Percentiles rank a stretch among this genome's conserved stretches.
Conservation (phyloP, 1,140 invertebrate species). For the Diprion similis region DNA sequence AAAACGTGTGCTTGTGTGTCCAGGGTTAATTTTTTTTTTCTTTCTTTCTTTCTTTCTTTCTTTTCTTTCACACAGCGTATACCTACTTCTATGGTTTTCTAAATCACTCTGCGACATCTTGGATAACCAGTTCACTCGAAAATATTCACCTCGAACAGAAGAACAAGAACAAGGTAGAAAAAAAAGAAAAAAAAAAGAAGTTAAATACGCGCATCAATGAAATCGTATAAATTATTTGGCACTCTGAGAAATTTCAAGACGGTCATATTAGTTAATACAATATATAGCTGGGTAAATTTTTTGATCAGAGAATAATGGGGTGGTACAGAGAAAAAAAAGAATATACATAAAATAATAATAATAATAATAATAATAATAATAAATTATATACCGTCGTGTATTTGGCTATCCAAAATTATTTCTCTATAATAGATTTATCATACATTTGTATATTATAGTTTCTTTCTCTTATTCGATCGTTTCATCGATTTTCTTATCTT, state of each 20-base stretch:
- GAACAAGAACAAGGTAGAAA: background rate
- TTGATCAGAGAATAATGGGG: too few species aligned
- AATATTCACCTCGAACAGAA: background rate
- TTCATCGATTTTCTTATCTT: too few species aligned
- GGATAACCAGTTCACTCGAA: background rate
- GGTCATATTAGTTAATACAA: background rate
- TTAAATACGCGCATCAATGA: background rate
- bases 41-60: background rate
- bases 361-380: conserved; percentile 20
- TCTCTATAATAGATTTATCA: background rate
- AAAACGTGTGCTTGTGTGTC: conserved; percentile 20
- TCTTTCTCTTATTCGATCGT: background rate
- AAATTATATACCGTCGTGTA: background rate
- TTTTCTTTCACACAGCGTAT: background rate
- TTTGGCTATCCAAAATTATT: conserved; percentile 19
- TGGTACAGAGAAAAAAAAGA: too few species aligned
- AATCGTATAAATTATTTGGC: conserved; percentile 45
- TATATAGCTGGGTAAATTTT: too few species aligned
- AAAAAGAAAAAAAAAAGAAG: background rate
- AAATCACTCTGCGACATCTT: background rate
- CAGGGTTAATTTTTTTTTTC: background rate
- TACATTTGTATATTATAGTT: background rate
- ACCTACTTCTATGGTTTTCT: background rate
- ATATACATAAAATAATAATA: conserved; percentile 4
- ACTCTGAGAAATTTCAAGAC: conserved; percentile 56